These are phyloP conservation scores for Paedocypris sp. DNA, from an alignment of 2,113 vertebrate species.

Conservation along the genomic window DNA sequence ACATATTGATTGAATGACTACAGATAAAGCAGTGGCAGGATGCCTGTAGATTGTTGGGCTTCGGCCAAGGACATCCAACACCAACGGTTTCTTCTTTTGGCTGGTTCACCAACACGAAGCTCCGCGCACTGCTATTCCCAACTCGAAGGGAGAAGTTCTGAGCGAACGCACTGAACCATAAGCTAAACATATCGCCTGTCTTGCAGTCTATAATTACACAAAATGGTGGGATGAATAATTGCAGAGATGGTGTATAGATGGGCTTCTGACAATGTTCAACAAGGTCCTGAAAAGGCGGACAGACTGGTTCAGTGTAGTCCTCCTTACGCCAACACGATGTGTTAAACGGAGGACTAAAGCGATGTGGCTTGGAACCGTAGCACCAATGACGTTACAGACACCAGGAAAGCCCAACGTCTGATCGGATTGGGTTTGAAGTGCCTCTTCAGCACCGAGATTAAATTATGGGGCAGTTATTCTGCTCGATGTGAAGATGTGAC, in stretches of 20 bases:
- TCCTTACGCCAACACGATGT: background rate
- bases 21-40: slow-evolving; percentile 37
- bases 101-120: slow-evolving; percentile 9
- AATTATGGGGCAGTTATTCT: too few species aligned
- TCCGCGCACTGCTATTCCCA: background rate
- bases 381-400: background rate
- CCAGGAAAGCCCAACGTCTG: too few species aligned
- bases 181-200: slow-evolving; percentile 3
- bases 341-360: slow-evolving; percentile 1
- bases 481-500: too few species aligned
- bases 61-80: slow-evolving; percentile 40
- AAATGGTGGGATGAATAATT: slow-evolving; percentile 24
- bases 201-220: slow-evolving; percentile 1
- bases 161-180: slow-evolving; percentile 5
- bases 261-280: slow-evolving; percentile 14
- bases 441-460: too few species aligned
- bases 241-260: background rate
- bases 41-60: slow-evolving; percentile 32
- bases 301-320: background rate
- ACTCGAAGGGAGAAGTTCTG: slow-evolving; percentile 5
- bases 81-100: slow-evolving; percentile 16
- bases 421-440: too few species aligned
- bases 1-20: slow-evolving; percentile 45
- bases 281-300: slow-evolving; percentile 11
- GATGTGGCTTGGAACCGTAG: background rate